Conservation (phyloP, 2,888 invertebrate species). For the Ectemnius cavifrons region DNA sequence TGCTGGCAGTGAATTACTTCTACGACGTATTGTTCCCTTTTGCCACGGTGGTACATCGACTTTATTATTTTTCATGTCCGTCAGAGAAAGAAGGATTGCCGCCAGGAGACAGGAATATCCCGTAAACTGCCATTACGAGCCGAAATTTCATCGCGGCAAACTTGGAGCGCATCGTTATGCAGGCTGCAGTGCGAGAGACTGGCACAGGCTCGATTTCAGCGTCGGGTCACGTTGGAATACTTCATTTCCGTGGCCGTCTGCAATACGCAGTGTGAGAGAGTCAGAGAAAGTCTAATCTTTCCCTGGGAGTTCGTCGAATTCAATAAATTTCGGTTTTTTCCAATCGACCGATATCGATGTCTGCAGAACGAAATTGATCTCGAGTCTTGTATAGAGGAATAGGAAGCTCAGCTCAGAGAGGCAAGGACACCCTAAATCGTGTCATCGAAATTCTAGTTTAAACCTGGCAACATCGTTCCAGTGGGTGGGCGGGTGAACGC, state of each 20-base stretch:
- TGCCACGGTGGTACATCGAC: background rate
- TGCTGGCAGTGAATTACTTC: no score
- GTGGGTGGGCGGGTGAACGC: background rate
- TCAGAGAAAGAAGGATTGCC: background rate
- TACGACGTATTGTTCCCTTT: background rate
- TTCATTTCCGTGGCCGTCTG: slow-evolving; percentile 33
- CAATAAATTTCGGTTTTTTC: slow-evolving; percentile 3
- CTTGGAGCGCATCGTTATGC: slow-evolving; percentile 13
- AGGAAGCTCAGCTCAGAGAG: background rate
- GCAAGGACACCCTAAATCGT: background rate
- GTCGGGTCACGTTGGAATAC: slow-evolving; percentile 34
- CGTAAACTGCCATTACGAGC: background rate
- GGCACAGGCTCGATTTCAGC: slow-evolving; percentile 26
- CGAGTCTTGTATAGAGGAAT: background rate
- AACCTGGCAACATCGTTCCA: background rate
- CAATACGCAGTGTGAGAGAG: slow-evolving; percentile 5
- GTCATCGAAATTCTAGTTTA: slow-evolving; percentile 1
- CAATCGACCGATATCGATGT: background rate
- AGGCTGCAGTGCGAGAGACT: slow-evolving; percentile 3
- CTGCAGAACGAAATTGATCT: background rate
- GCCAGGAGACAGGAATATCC: background rate
- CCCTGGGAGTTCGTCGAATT: slow-evolving; percentile 4
- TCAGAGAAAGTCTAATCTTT: slow-evolving; percentile 18
- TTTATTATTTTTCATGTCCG: background rate
- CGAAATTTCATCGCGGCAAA: slow-evolving; percentile 7